Evolutionary conservation across 1,140 invertebrate genomes (phyloP), one percentile per base, ranked within the genome.

Genomic region (Adelges cooleyi): DNA sequence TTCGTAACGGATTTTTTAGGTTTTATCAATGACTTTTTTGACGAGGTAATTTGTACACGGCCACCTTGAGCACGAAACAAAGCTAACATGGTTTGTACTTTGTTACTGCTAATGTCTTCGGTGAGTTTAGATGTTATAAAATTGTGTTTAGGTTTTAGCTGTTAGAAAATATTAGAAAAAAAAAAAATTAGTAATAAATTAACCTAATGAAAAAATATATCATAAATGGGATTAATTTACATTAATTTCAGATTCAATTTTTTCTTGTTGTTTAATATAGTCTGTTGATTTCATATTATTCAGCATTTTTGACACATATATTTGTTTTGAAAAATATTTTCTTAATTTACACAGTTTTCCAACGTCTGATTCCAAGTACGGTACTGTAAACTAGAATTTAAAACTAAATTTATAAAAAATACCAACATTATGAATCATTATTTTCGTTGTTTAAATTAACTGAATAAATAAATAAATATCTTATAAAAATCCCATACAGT

Each of bases 31-130:
- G 33, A 52, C 56, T 66, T 33, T 66, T 66, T 40, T 33, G 48
- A 36, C 18, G 36, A 44, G 40, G 23, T 68, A 69, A 73, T 69
- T 48, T 76, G 70, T 25, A 88, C 77, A n/a, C 84, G 79, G 29
- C 87, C 85, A 4, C 93, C 93, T 65, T 84, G 82, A 8, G 93
- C 90, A 42, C 93, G 79, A 74, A 90, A 96, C 74, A 92, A 81
- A 0, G 93, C 87, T 2, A 96, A 73, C 40, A 90, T 69, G 1
- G 80, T 78, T 75, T 87, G 84, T 11, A 92, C 78, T 17, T 85
- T 79, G 8, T 73, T 69, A 20, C 79, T 80, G 44, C 86, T 81
- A 0, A 80, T 77, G 0, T 78, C 75, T 1, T 79, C 73, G 0
- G 84, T 87, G 13, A 95, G 77, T 71, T 86, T 85, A 22, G 81